Conservation (phyloP, 2,888 invertebrate genomes). For the Andricus curvator region DNA sequence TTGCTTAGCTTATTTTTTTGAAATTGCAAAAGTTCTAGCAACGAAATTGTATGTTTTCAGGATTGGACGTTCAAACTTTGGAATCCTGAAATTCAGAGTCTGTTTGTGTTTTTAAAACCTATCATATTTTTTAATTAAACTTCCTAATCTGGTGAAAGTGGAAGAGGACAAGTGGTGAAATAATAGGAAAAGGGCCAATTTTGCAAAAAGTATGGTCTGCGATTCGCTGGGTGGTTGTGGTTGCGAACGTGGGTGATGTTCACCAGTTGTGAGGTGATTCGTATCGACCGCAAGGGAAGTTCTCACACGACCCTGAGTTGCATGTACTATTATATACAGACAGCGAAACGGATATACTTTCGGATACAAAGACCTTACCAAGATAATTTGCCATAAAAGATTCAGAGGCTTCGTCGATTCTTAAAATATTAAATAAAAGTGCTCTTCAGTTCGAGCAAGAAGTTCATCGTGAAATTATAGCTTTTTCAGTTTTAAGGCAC, state of each 20-base stretch:
- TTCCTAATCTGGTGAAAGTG: too few species aligned
- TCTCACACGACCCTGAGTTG: conserved; percentile 52
- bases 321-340: conserved; percentile 3
- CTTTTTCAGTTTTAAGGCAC: too few species aligned
- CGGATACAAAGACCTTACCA: conserved; percentile 2
- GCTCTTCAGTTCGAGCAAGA: background rate
- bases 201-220: conserved; percentile 15
- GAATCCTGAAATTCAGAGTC: background rate
- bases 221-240: conserved; percentile 41
- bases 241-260: conserved; percentile 54
- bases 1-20: too few species aligned
- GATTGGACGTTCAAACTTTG: background rate
- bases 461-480: background rate
- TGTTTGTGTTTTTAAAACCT: background rate
- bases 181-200: conserved; percentile 23
- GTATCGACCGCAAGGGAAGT: conserved; percentile 69
- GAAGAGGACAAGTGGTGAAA: background rate
- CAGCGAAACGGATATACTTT: conserved; percentile 23
- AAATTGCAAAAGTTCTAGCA: background rate
- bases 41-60: background rate
- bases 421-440: background rate
- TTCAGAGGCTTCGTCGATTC: background rate
- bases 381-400: conserved; percentile 7
- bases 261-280: conserved; percentile 64
- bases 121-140: too few species aligned